Base-by-base conservation (phyloP, 1,140 invertebrate species). In the Mactra quadrangularis region DNA sequence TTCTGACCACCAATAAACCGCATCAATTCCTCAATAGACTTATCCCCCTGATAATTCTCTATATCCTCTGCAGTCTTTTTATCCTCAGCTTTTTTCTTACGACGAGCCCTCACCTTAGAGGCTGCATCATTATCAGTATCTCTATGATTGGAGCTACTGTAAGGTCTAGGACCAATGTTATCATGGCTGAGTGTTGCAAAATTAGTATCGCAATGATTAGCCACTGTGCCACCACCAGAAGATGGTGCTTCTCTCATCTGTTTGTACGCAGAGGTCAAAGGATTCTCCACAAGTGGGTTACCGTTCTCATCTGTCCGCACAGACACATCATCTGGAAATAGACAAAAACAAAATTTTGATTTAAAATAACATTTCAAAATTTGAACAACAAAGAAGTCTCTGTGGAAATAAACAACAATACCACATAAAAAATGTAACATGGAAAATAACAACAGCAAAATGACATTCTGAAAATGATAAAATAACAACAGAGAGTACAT, bases 31-130 rank as follows among this genome's bases (percentile, higher is more conserved):
- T 89, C 87, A 31, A 90, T 33, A 35, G 57, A 47, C 53, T 79
- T 87, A 74, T 86, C 57, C 15, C 89, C 89, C 57, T 84, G 83
- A 81, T 89, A 88, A 72, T 87, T 85, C 33, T 88, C 86, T 75
- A 87, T 77, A 22, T 89, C 82, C 55, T 89, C 85, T n/a, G 89
- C 38, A 52, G 71, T 68, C 52, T 70, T 70, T 41, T 41, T 41
- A 29, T 87, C 86, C 41, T 87, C 70, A 59, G 86, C 83, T 60
- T 87, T 86, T 47, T 86, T 87, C 55, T 84, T 38, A 55, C 78
- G 22, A 35, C 27, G 17, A 27, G 62, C 77, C 45, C 66, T 78
- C 3, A 25, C 70, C 31, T 55, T 57, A 57, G 50, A 1, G n/a
- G 35, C 74, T 38, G 38, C 19, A 15, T 45, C 50, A 33, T n/a